Base-by-base conservation (phyloP, 2,888 invertebrate species). In the Cheilosia grossa region DNA sequence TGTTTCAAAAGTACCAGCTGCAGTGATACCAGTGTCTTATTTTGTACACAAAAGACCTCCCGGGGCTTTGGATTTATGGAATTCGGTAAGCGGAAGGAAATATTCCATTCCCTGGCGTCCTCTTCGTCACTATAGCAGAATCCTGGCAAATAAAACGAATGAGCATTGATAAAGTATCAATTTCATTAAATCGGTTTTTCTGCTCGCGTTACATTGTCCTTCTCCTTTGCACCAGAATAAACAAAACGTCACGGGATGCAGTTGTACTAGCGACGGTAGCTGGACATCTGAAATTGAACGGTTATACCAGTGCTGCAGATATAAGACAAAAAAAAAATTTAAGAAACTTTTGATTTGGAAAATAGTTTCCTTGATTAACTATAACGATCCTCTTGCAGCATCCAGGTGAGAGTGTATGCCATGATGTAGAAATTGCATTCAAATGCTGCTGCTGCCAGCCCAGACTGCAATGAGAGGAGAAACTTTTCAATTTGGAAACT, bases 131-230 rank as follows among this genome's bases (percentile, higher is more conserved):
- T 13, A 30, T 30, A 24, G 37, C 56, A 33, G 3, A 37, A 10
- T 24, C 59, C 49, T 30, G 42, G 47, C 53, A 74, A 74, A 74
- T 69, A 79, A 64, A 83, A 83, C 73, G 69, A 63, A 74, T 69
- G 74, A 83, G 70, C 74, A 83, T 83, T 79, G 83, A 83, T 79
- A 83, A 79, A 83, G 73, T 83, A 83, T 83, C 83, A 83, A 83
- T 83, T 83, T 79, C 63, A 69, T 78, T 73, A 73, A 54, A 82
- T 72, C 82, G 73, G 47, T 77, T 82, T 72, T 53, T 4, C n/a
- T 49, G 2, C 66, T 30, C 30, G 63, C 30, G 63, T 63, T 81
- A 24, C 21, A 42, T 63, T 42, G 30, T 79, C 30, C 56, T 61
- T 24, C 9, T 47, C 49, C 53, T 56, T 63, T 69, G 58, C 27